These are phyloP conservation scores for Antheraea mylitta DNA, from an alignment of 1,140 invertebrate genomes.

Conservation along the genomic window DNA sequence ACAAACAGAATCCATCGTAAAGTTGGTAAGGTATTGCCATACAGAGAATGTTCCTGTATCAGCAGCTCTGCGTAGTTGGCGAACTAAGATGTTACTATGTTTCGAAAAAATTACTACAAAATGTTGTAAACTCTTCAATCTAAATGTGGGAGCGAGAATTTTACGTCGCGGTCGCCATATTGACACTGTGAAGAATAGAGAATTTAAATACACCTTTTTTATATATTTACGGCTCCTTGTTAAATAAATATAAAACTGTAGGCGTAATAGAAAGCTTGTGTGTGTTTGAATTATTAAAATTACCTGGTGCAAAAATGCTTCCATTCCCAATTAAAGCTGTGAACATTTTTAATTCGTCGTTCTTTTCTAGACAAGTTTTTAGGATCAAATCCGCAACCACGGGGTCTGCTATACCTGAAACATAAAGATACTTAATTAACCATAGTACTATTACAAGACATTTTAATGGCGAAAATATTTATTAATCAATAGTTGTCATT, in stretches of 20 bases:
- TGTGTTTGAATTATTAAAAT: background rate
- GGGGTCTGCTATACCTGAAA: slow-evolving; percentile 21
- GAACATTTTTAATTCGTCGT: slow-evolving; percentile 17
- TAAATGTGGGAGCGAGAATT: slow-evolving; percentile 10
- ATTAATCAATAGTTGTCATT: no score
- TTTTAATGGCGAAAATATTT: no score
- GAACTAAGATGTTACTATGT: background rate
- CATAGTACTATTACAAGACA: no score
- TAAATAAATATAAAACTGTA: no score
- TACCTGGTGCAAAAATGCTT: slow-evolving; percentile 30
- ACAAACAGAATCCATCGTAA: slow-evolving; percentile 2
- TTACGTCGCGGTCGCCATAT: slow-evolving; percentile 16
- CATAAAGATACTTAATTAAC: background rate
- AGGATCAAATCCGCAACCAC: slow-evolving; percentile 13
- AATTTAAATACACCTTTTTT: background rate
- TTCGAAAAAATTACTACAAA: background rate
- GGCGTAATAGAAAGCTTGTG: no score
- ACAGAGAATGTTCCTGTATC: background rate
- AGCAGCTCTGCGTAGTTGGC: background rate
- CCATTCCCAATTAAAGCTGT: slow-evolving; percentile 20
- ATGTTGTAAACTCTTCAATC: background rate
- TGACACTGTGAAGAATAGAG: slow-evolving; percentile 1
- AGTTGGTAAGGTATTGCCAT: slow-evolving; percentile 8
- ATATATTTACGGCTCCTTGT: no score
- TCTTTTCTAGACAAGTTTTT: slow-evolving; percentile 27